Evolutionary conservation across 2,888 invertebrate species (phyloP).

Genomic region (Poecilus cupreus): DNA sequence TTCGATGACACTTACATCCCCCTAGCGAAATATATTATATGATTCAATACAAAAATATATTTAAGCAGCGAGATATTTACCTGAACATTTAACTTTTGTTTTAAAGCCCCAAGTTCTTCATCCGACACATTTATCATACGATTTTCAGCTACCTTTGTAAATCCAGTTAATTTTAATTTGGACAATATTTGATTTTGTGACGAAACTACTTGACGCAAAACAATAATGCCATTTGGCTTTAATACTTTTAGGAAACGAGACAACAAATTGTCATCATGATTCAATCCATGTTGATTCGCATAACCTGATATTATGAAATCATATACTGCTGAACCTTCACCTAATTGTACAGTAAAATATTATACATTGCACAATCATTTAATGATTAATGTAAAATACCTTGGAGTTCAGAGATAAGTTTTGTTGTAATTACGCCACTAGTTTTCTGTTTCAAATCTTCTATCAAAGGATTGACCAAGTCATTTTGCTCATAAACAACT

Average conservation of each 20-base stretch:
- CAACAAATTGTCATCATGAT: slow-evolving; percentile 72
- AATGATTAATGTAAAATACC: not conserved
- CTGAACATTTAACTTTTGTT: not conserved
- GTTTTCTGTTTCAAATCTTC: slow-evolving; percentile 73
- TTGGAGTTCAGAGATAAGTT: slow-evolving; percentile 23
- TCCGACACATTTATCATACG: slow-evolving; percentile 58
- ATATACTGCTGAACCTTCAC: slow-evolving; percentile 75
- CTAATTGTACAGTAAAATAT: slow-evolving; percentile 72
- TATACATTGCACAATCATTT: not conserved
- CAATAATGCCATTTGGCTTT: slow-evolving; percentile 78
- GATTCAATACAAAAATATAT: not conserved
- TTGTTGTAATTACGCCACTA: slow-evolving; percentile 65
- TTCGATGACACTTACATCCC: slow-evolving; percentile 68
- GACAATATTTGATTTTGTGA: slow-evolving; percentile 68
- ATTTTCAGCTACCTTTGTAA: slow-evolving; percentile 71
- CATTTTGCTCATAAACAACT: slow-evolving; percentile 76
- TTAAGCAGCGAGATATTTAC: not conserved
- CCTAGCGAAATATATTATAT: slow-evolving; percentile 57
- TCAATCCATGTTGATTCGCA: slow-evolving; percentile 72
- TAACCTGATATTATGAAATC: slow-evolving; percentile 77
- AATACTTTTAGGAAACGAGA: slow-evolving; percentile 77
- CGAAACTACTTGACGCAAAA: slow-evolving; percentile 73
- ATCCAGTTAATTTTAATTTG: slow-evolving; percentile 80
- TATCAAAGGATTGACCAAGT: slow-evolving; percentile 74
- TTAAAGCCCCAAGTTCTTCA: not conserved